Evolutionary conservation across 2,113 vertebrate genomes (phyloP).

Genomic region (Ginglymostoma cirratum): DNA sequence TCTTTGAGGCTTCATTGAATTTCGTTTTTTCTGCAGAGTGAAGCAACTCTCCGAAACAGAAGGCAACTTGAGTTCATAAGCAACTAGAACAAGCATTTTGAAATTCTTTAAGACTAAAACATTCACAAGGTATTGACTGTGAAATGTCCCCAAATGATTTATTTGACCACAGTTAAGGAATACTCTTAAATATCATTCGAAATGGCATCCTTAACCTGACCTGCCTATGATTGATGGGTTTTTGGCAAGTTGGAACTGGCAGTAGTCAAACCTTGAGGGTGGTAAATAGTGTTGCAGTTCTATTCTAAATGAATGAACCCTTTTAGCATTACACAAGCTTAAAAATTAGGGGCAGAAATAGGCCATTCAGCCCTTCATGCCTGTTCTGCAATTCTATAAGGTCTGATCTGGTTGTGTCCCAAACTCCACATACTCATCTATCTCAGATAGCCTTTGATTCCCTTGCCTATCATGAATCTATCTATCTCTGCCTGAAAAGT

Average conservation of each 20-base stretch:
- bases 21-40: not conserved
- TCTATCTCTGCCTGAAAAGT: no score
- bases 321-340: not conserved
- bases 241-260: not conserved
- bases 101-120: not conserved
- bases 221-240: not conserved
- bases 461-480: no score
- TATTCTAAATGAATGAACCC: not conserved
- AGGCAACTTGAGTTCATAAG: not conserved
- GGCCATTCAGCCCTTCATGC: no score
- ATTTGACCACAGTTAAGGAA: not conserved
- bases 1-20: not conserved
- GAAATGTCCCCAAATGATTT: not conserved
- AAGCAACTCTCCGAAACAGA: not conserved
- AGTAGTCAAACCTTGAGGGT: not conserved
- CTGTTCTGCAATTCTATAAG: no score
- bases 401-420: no score
- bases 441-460: no score
- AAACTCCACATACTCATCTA: no score
- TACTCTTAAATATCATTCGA: not conserved
- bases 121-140: not conserved
- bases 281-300: not conserved
- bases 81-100: not conserved
- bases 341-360: no score
- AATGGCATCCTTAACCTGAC: not conserved